phyloP scores from a whole-genome alignment of 2,113 vertebrate species.

The Plectropomus leopardus region DNA sequence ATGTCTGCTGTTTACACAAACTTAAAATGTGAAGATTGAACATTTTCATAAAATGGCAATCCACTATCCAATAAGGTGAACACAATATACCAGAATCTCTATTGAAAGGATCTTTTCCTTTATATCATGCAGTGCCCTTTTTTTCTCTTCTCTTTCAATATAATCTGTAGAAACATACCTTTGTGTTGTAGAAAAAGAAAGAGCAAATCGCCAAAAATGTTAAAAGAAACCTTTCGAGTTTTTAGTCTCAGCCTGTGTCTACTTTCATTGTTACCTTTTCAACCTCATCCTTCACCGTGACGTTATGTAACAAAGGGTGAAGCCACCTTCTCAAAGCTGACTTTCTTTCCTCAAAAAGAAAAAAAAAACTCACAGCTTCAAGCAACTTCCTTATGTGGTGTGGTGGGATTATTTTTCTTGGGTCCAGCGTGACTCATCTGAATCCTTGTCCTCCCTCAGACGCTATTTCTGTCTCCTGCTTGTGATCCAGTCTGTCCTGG shows the following conservation, averaged over 20 bases:
- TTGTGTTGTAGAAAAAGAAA: background rate
- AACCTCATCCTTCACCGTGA: background rate
- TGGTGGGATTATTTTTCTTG: conserved; percentile 25
- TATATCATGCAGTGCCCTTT: background rate
- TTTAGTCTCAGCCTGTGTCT: background rate
- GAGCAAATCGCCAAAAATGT: background rate
- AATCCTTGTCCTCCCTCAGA: conserved; percentile 18
- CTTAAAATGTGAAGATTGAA: too few relatives aligned
- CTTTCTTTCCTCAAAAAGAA: background rate
- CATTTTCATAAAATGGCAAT: too few relatives aligned
- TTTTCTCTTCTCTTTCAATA: background rate
- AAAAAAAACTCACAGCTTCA: background rate
- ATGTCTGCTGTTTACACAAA: too few relatives aligned
- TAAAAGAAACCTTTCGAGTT: background rate
- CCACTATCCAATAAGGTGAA: too few relatives aligned
- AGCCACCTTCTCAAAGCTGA: background rate
- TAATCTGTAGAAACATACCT: background rate
- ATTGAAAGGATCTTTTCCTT: background rate
- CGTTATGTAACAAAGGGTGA: background rate
- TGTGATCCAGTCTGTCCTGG: background rate
- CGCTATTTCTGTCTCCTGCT: conserved; percentile 3
- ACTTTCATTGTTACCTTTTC: background rate
- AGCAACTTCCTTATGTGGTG: background rate
- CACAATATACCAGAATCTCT: background rate
- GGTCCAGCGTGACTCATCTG: conserved; percentile 18